Evolutionary conservation across 2,888 invertebrate genomes (phyloP).

Genomic region (Sycophila texana): DNA sequence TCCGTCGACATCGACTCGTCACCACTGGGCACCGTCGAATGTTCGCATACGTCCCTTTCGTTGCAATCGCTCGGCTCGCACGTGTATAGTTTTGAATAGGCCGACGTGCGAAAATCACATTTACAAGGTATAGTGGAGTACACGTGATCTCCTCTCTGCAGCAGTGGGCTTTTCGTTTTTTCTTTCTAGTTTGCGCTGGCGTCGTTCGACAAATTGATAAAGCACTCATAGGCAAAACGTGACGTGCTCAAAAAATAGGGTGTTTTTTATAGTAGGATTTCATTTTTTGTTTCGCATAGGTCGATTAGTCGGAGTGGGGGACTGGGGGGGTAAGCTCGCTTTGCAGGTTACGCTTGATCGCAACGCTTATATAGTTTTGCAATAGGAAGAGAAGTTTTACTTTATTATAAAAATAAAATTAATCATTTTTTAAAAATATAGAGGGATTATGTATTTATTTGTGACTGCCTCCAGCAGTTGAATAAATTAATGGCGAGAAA

Average conservation of each 20-base stretch:
- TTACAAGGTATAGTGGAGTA: background rate
- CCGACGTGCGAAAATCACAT: conserved; percentile 25
- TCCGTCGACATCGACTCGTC: conserved; percentile 26
- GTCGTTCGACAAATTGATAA: background rate
- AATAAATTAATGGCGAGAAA: too few relatives aligned
- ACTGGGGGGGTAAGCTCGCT: conserved; percentile 2
- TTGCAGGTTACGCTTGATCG: background rate
- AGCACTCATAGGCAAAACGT: conserved; percentile 46
- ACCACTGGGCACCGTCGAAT: background rate
- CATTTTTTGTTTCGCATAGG: background rate
- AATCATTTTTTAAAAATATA: background rate
- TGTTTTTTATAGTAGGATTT: background rate
- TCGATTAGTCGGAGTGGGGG: background rate
- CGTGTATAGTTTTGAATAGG: conserved; percentile 23
- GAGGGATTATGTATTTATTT: too few relatives aligned
- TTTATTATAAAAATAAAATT: conserved; percentile 20
- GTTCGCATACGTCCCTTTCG: background rate
- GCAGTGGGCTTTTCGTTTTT: too few relatives aligned
- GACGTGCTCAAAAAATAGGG: background rate
- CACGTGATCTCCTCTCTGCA: background rate
- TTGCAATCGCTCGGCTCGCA: conserved; percentile 4
- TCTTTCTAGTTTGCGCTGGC: too few relatives aligned
- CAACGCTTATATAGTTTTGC: background rate
- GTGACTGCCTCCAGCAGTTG: too few relatives aligned
- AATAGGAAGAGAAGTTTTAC: background rate